Base-by-base conservation (phyloP, 1,140 invertebrate species). In the Globodera rostochiensis region DNA sequence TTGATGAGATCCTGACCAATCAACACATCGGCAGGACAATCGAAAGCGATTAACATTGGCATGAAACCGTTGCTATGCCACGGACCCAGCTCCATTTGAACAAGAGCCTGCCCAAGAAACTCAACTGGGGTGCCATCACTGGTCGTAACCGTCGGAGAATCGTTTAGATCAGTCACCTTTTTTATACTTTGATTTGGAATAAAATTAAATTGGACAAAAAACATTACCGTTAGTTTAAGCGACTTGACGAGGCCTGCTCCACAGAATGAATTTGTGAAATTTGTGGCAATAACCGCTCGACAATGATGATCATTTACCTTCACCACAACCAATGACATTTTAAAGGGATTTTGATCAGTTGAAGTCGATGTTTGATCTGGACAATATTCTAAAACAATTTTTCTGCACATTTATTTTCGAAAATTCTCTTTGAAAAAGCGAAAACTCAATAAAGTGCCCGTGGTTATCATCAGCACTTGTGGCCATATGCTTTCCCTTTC, bases 11-110 rank as follows among this genome's bases (percentile, higher is more conserved):
- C 77, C 66, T 78, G 66, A 64, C 77, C 77, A 69, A 78, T 78
- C n/a, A 78, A n/a, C 77, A 78, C 47, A 78, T 78, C 77, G 25
- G 77, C 77, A 19, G 77, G 77, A 70, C 77, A 78, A 78, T 78
- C 77, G 49, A 25, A 78, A n/a, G 57, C 53, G 45, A 78, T 64
- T 66, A 78, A 69, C 6, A 78, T 36, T 3, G 77, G 77, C n/a
- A 70, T 49, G 21, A 78, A 69, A 25, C 77, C 77, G n/a, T 64
- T n/a, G 47, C 77, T 78, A 45, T 69, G 66, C 77, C 77, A 78
- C 13, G 77, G 77, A 4, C 77, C 77, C 46, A 78, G n/a, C 70
- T 78, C 77, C 66, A 78, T 47, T 19, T 19, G 49, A 8, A 78
- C 77, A 11, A 64, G 11, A 66, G 70, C 25, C 21, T 78, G 46